These are phyloP conservation scores for Ophonus ardosiacus DNA, from an alignment of 2,888 invertebrate genomes.

Conservation along the genomic window DNA sequence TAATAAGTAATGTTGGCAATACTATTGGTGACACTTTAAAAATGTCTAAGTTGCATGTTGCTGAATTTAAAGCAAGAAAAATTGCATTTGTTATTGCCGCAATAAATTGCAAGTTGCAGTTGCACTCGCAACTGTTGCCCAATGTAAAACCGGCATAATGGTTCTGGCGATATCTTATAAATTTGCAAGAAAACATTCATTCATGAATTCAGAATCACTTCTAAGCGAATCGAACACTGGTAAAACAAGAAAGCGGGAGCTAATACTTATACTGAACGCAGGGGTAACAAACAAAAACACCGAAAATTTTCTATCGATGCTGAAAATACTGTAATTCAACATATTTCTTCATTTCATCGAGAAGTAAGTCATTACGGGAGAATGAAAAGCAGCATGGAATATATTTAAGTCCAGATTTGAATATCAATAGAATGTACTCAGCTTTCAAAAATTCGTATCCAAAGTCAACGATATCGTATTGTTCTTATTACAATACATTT, in stretches of 20 bases:
- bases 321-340: neutral
- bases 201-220: conserved; percentile 62
- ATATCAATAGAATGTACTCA: conserved; percentile 4
- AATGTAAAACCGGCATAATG: conserved; percentile 57
- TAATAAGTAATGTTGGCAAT: neutral
- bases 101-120: neutral
- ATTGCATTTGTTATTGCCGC: too few relatives aligned
- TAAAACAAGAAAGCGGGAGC: neutral
- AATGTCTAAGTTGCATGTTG: neutral
- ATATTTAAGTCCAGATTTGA: conserved; percentile 1
- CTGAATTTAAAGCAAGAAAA: too few relatives aligned
- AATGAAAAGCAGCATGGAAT: neutral
- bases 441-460: neutral
- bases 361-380: neutral
- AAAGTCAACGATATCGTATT: neutral
- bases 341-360: conserved; percentile 12
- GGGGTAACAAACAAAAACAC: neutral
- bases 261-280: neutral
- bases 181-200: conserved; percentile 65
- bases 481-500: conserved; percentile 43
- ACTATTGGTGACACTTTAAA: neutral
- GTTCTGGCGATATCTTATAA: conserved; percentile 61
- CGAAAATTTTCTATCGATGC: neutral
- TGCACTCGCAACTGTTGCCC: neutral
- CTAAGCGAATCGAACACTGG: neutral